Evolutionary conservation across 2,888 invertebrate species (phyloP).

Genomic region (Odontocolon sp.): DNA sequence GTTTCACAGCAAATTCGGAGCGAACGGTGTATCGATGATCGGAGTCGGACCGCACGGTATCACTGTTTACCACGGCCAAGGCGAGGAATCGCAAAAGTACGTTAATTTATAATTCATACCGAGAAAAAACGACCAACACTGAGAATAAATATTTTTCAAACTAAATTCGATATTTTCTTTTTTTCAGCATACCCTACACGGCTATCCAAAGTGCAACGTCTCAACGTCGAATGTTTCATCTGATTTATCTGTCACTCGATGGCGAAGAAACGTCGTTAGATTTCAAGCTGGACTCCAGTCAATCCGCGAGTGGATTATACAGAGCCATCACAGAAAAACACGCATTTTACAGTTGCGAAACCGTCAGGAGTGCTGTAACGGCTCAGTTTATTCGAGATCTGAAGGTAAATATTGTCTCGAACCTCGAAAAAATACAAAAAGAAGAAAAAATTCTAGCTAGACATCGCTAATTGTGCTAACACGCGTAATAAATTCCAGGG

Average conservation of each 20-base stretch:
- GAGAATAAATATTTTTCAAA: not conserved
- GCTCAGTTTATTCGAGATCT: constrained; percentile 94
- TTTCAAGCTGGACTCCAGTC: constrained; percentile 90
- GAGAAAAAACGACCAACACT: not conserved
- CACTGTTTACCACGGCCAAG: constrained; percentile 86
- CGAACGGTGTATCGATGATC: constrained; percentile 83
- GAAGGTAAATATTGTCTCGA: too few relatives aligned
- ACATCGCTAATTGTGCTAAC: too few relatives aligned
- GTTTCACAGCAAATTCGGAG: constrained; percentile 87
- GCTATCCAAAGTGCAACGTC: constrained; percentile 91
- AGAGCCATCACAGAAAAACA: constrained; percentile 95
- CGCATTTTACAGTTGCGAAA: constrained; percentile 96
- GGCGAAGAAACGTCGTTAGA: constrained; percentile 87
- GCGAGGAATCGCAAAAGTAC: constrained; percentile 86
- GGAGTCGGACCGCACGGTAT: constrained; percentile 94
- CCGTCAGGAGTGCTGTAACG: constrained; percentile 92
- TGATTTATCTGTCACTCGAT: constrained; percentile 87
- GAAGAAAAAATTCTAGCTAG: not conserved
- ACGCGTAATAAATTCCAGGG: constrained; percentile 82
- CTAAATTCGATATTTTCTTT: constrained; percentile 11
- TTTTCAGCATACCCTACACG: constrained; percentile 88
- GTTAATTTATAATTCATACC: constrained; percentile 24
- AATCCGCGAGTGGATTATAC: constrained; percentile 91
- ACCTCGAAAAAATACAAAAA: too few relatives aligned
- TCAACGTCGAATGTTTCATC: constrained; percentile 87